Percentiles rank a stretch among this genome's conserved stretches.
phyloP scores from a whole-genome alignment of 92 coral and sea anemone species.

The Porites cylindrica region DNA sequence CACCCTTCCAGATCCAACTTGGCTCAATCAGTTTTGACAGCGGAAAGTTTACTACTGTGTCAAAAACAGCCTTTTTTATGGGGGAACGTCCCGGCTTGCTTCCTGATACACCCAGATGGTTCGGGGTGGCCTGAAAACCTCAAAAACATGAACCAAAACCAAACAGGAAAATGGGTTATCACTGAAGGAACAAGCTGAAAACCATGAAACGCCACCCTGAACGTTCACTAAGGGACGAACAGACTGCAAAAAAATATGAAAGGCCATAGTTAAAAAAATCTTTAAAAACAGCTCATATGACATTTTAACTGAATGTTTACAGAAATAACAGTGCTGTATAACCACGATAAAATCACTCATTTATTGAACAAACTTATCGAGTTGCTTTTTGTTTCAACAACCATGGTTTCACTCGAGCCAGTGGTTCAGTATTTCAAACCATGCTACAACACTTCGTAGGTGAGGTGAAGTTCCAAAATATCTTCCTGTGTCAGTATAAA shows the following conservation, averaged over 20 bases:
- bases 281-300: neutral
- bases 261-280: neutral
- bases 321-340: slow-evolving; percentile 40
- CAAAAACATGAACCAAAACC: slow-evolving; percentile 7
- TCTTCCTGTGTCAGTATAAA: neutral
- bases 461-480: too few relatives aligned
- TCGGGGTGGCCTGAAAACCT: slow-evolving; percentile 33
- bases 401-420: neutral
- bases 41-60: neutral
- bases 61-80: neutral
- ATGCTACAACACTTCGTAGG: too few relatives aligned
- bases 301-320: neutral
- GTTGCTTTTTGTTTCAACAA: neutral
- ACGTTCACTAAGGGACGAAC: neutral
- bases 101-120: neutral
- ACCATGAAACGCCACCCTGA: neutral
- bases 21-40: neutral
- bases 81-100: neutral
- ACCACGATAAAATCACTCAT: slow-evolving; percentile 45
- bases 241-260: neutral
- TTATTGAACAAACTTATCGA: slow-evolving; percentile 37
- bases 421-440: neutral
- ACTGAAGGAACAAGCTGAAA: neutral
- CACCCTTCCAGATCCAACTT: neutral
- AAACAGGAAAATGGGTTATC: neutral